Evolutionary conservation across 2,797 vertebrate species (phyloP), one percentile per base, ranked within the genome.

Genomic region (Echiichthys vipera): DNA sequence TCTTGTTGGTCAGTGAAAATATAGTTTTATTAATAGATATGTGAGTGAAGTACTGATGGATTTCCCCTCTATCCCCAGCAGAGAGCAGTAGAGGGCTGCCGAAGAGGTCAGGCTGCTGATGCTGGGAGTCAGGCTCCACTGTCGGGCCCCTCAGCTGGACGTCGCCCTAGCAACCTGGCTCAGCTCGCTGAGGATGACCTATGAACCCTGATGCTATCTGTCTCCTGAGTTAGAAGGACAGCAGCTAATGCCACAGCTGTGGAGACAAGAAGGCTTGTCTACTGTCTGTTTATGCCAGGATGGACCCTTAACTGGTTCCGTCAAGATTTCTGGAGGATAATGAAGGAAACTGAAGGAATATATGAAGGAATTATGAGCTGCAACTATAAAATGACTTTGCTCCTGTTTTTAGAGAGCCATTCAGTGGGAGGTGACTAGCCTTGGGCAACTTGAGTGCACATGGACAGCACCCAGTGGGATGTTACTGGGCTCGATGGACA

Each of bases 161-260:
- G 93, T 39, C 92, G 93, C 25, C 88, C 92, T 54, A 96, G 96
- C 87, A 96, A 94, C 91, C 93, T 97, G 69, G 93, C 96, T 81
- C 95, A 96, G 92, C 92, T 97, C 39, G 94, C 93, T 2, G 96
- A 98, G 87, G 96, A 97, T 20, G 96, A 97, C 88, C 93, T 96
- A 88, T 98, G 92, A 96, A 89, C 83, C 72, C 80, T 78, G 65
- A 64, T 12, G 15, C 39, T 15, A 2, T 67, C 43, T 5, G 61
- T 76, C 57, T 71, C 76, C 63, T 45, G 57, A 63, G 66, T 74
- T 77, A 51, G 66, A 51, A 83, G 77, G 57, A 88, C 81, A 78
- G 81, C 81, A 80, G 79, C 82, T 77, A 43, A 63, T 5, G 27
- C 47, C 34, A 65, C 73, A 62, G 56, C 80, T 66, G 71, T 54